Evolutionary conservation across 2,113 vertebrate genomes (phyloP), one percentile per base, ranked within the genome.

Genomic region (Budorcas taxicolor): DNA sequence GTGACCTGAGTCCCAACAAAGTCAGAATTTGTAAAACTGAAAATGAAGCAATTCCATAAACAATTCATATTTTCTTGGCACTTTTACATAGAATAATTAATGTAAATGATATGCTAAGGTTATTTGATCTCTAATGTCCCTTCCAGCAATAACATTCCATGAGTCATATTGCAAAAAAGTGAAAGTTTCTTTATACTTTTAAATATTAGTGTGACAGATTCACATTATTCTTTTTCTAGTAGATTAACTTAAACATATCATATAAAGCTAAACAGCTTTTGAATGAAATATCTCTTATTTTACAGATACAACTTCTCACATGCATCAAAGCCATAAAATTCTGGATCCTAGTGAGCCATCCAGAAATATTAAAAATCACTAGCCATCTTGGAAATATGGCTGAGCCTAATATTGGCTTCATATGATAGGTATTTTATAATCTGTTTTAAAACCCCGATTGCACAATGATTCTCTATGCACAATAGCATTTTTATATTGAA

Each of bases 121-220:
- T 96, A 86, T 95, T 86, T 98, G 60, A 96, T 89, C 25, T 94
- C 43, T 82, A 76, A 82, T 96, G 29, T 91, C 14, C 7, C 64
- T 67, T 88, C n/a, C 1, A 95, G 43, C 53, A 95, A 71, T 93
- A 87, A 95, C 10, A 82, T 55, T 80, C 45, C 33, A 57, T 96
- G 40, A 94, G 21, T 93, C 8, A 71, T 43, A 76, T 6, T n/a
- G 17, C 19, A 57, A 91, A 95, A 88, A 40, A 71, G 50, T 40
- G 53, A 92, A 89, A 21, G 4, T 60, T 91, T 97, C 40, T 94
- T 91, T 86, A 76, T 60, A 86, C 87, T 94, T 95, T 76, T 85
- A 93, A 97, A 94, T 85, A 76, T 82, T 94, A 81, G n/a, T 82
- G n/a, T 52, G 62, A 86, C 14, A 71, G 78, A 62, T 29, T 82